Percentiles rank a stretch among this genome's conserved stretches.
Conservation (phyloP, 2,797 vertebrate genomes). For the Microhierax caerulescens region DNA sequence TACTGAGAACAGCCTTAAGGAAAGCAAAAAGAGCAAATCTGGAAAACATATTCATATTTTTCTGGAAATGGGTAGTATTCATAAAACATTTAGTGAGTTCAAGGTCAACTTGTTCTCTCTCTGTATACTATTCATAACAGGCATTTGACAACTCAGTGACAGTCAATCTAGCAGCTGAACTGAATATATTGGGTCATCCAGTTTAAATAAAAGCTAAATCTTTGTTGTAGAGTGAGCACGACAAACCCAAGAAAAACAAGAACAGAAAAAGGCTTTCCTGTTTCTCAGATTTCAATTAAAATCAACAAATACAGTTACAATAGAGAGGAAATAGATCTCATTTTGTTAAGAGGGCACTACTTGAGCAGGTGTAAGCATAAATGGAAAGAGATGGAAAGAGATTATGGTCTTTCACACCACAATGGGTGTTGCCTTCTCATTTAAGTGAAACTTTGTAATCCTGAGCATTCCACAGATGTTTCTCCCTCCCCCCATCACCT, state of each 20-base stretch:
- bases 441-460: neutral
- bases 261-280: neutral
- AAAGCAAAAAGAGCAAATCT: constrained; percentile 49
- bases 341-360: neutral
- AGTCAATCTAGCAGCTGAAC: neutral
- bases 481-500: neutral
- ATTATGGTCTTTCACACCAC: neutral
- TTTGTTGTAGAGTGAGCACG: neutral
- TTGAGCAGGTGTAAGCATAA: neutral
- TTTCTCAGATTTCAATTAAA: constrained; percentile 3
- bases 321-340: neutral
- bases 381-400: neutral
- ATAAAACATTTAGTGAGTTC: constrained; percentile 67
- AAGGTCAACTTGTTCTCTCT: constrained; percentile 62
- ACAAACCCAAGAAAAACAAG: neutral
- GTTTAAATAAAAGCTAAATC: constrained; percentile 41
- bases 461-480: neutral
- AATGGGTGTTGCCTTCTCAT: neutral
- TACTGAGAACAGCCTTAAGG: constrained; percentile 32
- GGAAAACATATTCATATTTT: constrained; percentile 71
- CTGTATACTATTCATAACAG: constrained; percentile 22
- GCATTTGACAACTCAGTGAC: constrained; percentile 31
- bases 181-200: neutral
- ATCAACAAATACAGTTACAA: neutral
- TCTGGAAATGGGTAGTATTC: constrained; percentile 61